Evolutionary conservation across 2,888 invertebrate species (phyloP).

Genomic region (Cantharis flavilabris): DNA sequence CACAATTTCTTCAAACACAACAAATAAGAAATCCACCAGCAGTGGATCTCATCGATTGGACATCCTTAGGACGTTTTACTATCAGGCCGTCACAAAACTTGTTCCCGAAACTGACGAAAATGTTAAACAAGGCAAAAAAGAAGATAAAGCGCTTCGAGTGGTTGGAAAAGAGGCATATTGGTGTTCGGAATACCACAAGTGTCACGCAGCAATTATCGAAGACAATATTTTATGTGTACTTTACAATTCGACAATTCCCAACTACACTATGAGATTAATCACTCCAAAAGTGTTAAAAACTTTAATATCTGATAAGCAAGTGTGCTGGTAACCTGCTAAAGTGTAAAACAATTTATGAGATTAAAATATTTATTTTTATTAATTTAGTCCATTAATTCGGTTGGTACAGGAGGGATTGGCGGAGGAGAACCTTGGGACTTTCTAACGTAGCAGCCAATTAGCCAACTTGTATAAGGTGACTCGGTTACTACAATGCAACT

Average conservation of each 20-base stretch:
- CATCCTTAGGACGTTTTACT: constrained; percentile 75
- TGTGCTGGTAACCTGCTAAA: constrained; percentile 64
- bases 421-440: constrained; percentile 34
- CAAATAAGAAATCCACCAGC: constrained; percentile 62
- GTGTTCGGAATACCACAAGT: constrained; percentile 86
- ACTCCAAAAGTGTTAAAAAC: constrained; percentile 68
- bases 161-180: constrained; percentile 72
- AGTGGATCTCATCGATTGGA: constrained; percentile 72
- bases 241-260: constrained; percentile 74
- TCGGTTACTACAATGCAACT: constrained; percentile 42
- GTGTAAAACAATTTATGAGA: background rate
- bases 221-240: constrained; percentile 74
- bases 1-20: constrained; percentile 71
- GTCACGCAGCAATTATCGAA: constrained; percentile 71
- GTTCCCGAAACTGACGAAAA: constrained; percentile 30
- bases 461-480: constrained; percentile 48
- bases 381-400: constrained; percentile 18
- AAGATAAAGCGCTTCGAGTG: constrained; percentile 39
- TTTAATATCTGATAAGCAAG: constrained; percentile 68
- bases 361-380: background rate
- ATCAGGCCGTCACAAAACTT: constrained; percentile 64
- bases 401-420: constrained; percentile 34
- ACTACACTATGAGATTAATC: constrained; percentile 74
- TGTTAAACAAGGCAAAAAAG: constrained; percentile 10
- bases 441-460: constrained; percentile 46